Evolutionary conservation across 92 coral and sea anemone genomes (phyloP).

Genomic region (Paragorgia papillata): DNA sequence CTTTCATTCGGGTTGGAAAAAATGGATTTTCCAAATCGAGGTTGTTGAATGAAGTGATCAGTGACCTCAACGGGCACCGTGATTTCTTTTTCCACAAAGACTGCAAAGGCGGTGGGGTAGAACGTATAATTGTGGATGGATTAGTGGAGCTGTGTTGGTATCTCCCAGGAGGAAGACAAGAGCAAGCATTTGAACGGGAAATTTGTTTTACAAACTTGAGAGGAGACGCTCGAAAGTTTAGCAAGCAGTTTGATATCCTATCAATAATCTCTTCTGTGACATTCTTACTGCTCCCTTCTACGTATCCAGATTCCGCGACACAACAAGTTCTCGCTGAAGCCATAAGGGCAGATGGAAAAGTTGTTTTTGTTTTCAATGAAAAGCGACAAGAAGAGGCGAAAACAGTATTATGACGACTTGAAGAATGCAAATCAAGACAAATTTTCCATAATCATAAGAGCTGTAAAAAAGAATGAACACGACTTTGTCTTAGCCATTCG

Average conservation of each 20-base stretch:
- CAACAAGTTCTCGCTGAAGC: conserved; percentile 5
- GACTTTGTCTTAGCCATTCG: conserved; percentile 29
- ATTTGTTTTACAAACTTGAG: conserved; percentile 35
- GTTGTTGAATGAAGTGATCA: conserved; percentile 12
- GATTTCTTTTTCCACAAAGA: conserved; percentile 44
- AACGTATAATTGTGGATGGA: conserved; percentile 37
- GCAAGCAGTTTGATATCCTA: conserved; percentile 15
- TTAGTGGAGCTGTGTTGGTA: conserved; percentile 40
- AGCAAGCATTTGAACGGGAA: conserved; percentile 25
- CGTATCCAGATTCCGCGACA: conserved; percentile 10
- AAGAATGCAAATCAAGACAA: not conserved
- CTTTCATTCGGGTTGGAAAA: conserved; percentile 25
- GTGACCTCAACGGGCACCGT: conserved; percentile 35
- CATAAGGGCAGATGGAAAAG: conserved; percentile 2
- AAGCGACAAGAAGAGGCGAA: conserved; percentile 12
- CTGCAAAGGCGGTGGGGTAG: conserved; percentile 34
- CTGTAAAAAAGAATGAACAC: conserved; percentile 10
- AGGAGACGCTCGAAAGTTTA: conserved; percentile 30
- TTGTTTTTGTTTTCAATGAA: conserved; percentile 15
- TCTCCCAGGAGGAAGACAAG: conserved; percentile 30
- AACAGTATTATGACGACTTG: not conserved
- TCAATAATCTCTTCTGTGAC: conserved; percentile 26
- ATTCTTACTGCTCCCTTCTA: conserved; percentile 12
- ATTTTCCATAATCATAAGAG: not conserved
- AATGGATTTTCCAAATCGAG: conserved; percentile 21